Evolutionary conservation across 2,797 vertebrate genomes (phyloP).

Genomic region (Epinephelus awoara): DNA sequence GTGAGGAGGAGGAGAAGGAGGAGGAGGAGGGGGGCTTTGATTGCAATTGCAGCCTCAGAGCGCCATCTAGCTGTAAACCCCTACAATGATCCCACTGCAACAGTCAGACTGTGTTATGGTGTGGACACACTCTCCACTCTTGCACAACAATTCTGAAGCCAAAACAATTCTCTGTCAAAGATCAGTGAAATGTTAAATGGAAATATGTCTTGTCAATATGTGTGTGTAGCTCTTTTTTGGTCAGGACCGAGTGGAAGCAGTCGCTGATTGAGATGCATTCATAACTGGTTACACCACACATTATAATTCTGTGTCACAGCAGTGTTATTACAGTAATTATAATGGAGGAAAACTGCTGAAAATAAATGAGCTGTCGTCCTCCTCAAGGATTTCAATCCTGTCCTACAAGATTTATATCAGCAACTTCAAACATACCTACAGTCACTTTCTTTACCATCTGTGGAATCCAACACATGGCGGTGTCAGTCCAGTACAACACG

Average conservation of each 20-base stretch:
- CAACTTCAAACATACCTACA: neutral
- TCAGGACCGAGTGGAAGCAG: neutral
- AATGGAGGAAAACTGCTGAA: neutral
- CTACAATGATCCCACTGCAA: neutral
- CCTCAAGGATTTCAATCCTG: too few relatives aligned
- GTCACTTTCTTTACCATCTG: neutral
- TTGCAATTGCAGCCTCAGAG: conserved; percentile 48
- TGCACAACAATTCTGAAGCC: neutral
- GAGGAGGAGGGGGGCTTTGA: conserved; percentile 9
- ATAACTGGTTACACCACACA: neutral
- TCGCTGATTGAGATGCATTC: neutral
- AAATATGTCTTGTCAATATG: neutral
- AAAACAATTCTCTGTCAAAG: neutral
- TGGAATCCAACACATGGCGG: neutral
- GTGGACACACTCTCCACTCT: neutral
- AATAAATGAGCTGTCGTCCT: neutral
- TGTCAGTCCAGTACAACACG: neutral
- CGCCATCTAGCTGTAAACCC: conserved; percentile 67
- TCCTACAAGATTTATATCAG: neutral
- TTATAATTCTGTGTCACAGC: neutral
- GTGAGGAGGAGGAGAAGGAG: conserved; percentile 10
- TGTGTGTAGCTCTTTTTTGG: neutral
- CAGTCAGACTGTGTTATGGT: neutral
- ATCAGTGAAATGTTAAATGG: conserved; percentile 10
- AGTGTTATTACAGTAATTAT: neutral